Conservation (phyloP, 2,113 vertebrate species). For the Mormyrus iriodes region DNA sequence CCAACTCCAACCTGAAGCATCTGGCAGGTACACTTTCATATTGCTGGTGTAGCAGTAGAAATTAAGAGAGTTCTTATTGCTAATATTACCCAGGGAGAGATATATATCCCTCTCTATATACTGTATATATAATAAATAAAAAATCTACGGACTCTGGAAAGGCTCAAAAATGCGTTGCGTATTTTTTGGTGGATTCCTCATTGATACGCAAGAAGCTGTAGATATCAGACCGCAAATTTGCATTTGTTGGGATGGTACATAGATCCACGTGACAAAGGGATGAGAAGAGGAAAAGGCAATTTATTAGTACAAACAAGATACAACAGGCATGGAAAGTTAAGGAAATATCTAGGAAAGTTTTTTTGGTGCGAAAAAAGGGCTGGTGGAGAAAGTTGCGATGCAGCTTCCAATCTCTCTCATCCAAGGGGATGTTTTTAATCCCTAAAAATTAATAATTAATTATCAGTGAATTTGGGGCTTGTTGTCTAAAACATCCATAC, state of each 20-base stretch:
- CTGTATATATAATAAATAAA: background rate
- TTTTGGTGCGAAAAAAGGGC: background rate
- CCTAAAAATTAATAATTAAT: background rate
- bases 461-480: background rate
- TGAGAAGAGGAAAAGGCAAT: background rate
- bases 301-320: background rate
- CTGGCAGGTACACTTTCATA: too few relatives aligned
- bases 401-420: background rate
- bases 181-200: background rate
- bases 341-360: background rate
- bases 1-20: too few relatives aligned
- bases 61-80: too few relatives aligned
- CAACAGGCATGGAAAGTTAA: background rate
- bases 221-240: background rate
- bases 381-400: background rate
- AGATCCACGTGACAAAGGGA: background rate
- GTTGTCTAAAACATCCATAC: background rate
- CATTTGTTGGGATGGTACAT: background rate
- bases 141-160: background rate
- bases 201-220: background rate
- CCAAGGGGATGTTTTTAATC: background rate
- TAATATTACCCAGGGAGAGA: too few relatives aligned
- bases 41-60: too few relatives aligned
- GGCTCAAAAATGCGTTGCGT: background rate
- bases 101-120: too few relatives aligned